phyloP scores from a whole-genome alignment of 2,113 vertebrate species.

The Acrocephalus arundinaceus region DNA sequence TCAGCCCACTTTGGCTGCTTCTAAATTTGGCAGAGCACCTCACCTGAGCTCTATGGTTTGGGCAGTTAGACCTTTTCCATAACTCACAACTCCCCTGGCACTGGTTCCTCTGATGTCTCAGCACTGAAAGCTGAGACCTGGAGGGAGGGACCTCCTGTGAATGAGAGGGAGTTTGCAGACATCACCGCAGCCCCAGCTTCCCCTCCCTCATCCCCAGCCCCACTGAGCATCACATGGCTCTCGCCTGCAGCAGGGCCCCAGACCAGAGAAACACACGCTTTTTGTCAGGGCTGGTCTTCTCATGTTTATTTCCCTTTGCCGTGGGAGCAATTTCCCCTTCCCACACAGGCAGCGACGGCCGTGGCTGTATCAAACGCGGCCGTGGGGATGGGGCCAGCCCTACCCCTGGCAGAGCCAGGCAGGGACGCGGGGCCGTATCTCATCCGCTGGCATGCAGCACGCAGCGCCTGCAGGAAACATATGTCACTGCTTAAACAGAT shows the following conservation, averaged over 20 bases:
- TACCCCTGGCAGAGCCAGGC: not conserved
- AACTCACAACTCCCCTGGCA: rapidly evolving
- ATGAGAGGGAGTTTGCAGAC: not conserved
- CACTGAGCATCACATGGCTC: not conserved
- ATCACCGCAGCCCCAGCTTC: not conserved
- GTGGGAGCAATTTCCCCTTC: constrained; percentile 38
- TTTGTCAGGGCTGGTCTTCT: constrained; percentile 35
- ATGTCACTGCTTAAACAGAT: constrained; percentile 70
- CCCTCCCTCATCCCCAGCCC: not conserved
- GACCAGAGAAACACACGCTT: not conserved
- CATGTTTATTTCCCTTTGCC: constrained; percentile 53
- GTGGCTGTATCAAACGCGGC: not conserved
- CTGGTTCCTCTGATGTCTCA: not conserved
- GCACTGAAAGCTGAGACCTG: not conserved
- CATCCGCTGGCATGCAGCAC: constrained; percentile 27
- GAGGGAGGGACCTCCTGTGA: not conserved
- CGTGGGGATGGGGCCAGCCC: constrained; percentile 8
- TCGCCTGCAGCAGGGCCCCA: not conserved
- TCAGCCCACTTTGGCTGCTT: not conserved
- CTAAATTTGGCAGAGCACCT: not conserved
- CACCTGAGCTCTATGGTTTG: rapidly evolving
- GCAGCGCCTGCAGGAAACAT: constrained; percentile 65
- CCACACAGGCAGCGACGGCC: not conserved
- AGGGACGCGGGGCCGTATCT: constrained; percentile 13
- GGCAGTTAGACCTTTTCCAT: not conserved